Evolutionary conservation across 2,797 vertebrate genomes (phyloP), one percentile per base, ranked within the genome.

Genomic region (Chaetodon trifasciatus): DNA sequence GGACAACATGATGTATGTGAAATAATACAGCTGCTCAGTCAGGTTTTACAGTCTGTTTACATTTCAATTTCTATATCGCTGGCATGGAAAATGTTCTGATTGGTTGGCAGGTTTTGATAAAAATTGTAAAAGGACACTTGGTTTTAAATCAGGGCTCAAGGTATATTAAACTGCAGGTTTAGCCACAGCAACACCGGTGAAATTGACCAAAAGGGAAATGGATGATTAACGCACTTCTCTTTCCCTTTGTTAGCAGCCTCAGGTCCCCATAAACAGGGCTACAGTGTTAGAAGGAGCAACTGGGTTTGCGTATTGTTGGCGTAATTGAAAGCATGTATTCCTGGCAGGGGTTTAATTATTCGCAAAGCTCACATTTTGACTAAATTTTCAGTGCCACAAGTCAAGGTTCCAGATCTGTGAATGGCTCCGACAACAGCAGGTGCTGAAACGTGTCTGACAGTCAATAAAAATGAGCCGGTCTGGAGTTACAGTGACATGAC

Each of bases 11-110:
- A 2, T 44, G 42, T 8, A 21, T 61, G 56, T 61, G 32, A 46
- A 58, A n/a, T 50, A 69, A 61, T 8, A 37, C 52, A 82, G 74
- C 47, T 47, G 50, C 52, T 71, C 24, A 32, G 67, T 71, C 50
- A 55, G 24, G 46, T 55, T 79, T 71, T 3, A 52, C 1, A 46
- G n/a, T 67, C 16, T 17, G 24, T 42, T 46, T 84, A 10, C 32
- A 39, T 76, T 71, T 75, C 11, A 49, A 1, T 73, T 56, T 58
- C 32, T 4, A 37, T 4, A n/a, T 21, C 13, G 21, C 16, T 0
- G 6, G 17, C 9, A 16, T 53, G 19, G 1, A 8, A 11, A 5
- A 16, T 1, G 39, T 37, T 53, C 23, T 63, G 28, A 75, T 53
- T 28, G 40, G 12, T 28, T 62, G 12, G 13, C 53, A 58, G 49